phyloP scores from a whole-genome alignment of 1,140 invertebrate genomes.

The Zophobas atratus region DNA sequence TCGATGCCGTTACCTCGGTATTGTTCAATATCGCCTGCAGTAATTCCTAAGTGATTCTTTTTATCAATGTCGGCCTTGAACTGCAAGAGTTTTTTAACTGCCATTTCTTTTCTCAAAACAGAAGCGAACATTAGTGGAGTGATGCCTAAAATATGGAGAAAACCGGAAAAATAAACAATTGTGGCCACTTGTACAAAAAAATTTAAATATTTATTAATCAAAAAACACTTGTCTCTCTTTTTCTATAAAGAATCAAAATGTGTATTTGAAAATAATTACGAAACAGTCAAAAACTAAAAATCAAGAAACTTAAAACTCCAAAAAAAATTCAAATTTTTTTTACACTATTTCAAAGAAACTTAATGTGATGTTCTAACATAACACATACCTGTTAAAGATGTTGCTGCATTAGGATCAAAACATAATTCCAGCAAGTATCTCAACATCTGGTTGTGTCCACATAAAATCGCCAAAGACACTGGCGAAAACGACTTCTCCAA shows the following conservation, averaged over 20 bases:
- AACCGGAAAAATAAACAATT: constrained; percentile 33
- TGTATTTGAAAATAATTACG: no score
- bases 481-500: constrained; percentile 61
- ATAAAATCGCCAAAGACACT: constrained; percentile 61
- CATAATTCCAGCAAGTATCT: constrained; percentile 58
- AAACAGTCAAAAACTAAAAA: no score
- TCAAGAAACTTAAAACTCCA: no score
- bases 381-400: constrained; percentile 59
- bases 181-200: not conserved
- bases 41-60: constrained; percentile 58
- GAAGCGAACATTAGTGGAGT: constrained; percentile 64
- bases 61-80: constrained; percentile 55
- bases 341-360: no score
- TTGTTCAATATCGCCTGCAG: constrained; percentile 53
- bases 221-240: no score
- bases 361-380: no score
- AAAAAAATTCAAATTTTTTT: no score
- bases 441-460: constrained; percentile 57
- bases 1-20: constrained; percentile 30
- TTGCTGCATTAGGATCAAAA: constrained; percentile 60
- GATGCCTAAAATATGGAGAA: constrained; percentile 56
- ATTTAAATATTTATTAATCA: no score
- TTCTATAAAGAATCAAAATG: no score
- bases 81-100: constrained; percentile 51
- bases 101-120: constrained; percentile 55